Evolutionary conservation across 2,113 vertebrate species (phyloP).

Genomic region (Dipodomys ordii): DNA sequence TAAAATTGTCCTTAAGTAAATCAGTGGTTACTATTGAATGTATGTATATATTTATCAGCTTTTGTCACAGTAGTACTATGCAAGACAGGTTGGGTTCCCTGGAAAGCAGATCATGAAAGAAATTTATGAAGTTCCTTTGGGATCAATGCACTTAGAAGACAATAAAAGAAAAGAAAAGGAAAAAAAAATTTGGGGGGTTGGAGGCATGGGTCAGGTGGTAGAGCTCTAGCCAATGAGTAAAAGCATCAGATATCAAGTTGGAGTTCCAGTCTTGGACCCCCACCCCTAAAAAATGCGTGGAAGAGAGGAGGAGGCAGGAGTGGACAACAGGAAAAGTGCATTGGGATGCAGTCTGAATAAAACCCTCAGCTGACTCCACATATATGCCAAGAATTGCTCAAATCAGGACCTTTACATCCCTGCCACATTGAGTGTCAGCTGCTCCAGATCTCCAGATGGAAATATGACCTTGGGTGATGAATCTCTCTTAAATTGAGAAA

Average conservation of each 20-base stretch:
- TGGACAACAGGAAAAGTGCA: not conserved
- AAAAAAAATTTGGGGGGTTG: no score
- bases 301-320: not conserved
- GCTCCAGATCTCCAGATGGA: not conserved
- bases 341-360: not conserved
- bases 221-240: no score
- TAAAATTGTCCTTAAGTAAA: constrained; percentile 39
- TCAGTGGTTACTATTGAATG: not conserved
- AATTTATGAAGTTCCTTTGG: not conserved
- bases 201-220: no score
- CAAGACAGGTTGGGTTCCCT: not conserved
- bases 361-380: not conserved
- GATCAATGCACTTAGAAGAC: not conserved
- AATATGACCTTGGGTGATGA: not conserved
- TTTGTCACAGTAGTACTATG: not conserved
- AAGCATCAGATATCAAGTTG: no score
- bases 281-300: not conserved
- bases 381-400: not conserved
- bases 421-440: not conserved
- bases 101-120: not conserved
- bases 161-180: no score
- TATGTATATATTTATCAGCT: not conserved
- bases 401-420: not conserved
- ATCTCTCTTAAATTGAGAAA: not conserved
- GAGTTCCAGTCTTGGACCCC: no score